A percentile compares a stretch with the other conserved stretches of the same genome.
Conservation (phyloP, 2,113 vertebrate genomes). For the Elaphurus davidianus region DNA sequence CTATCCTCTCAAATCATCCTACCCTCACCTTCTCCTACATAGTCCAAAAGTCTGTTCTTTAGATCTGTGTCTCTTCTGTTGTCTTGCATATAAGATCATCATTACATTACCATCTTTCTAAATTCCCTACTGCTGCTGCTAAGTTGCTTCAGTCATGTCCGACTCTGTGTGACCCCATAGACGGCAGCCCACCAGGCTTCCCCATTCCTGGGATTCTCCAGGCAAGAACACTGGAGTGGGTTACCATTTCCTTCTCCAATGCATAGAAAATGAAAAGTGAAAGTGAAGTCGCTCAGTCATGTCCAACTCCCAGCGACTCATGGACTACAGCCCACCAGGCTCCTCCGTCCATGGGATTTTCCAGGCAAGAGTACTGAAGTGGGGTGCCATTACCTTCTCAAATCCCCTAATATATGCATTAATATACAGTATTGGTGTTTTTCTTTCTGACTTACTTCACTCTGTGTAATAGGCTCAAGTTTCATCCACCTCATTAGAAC, state of each 20-base stretch:
- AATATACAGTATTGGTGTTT: neutral
- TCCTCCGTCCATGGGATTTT: no score
- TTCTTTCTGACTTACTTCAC: neutral
- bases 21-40: neutral
- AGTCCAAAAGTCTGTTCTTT: neutral
- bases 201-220: no score
- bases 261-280: no score
- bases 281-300: no score
- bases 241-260: no score
- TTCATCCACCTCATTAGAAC: neutral
- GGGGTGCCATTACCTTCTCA: neutral
- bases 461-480: neutral
- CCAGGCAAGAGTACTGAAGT: no score
- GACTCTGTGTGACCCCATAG: no score
- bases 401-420: neutral
- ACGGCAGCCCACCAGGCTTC: no score
- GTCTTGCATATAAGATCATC: neutral
- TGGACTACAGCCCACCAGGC: no score
- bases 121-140: neutral
- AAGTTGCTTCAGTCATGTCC: no score
- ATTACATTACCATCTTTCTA: neutral
- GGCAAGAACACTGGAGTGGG: no score
- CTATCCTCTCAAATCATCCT: neutral
- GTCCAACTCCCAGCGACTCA: no score
- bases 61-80: neutral